Percentiles rank a stretch among this genome's conserved stretches.
These are phyloP conservation scores for Ormyrus labotus DNA, from an alignment of 2,888 invertebrate genomes.

Conservation along the genomic window DNA sequence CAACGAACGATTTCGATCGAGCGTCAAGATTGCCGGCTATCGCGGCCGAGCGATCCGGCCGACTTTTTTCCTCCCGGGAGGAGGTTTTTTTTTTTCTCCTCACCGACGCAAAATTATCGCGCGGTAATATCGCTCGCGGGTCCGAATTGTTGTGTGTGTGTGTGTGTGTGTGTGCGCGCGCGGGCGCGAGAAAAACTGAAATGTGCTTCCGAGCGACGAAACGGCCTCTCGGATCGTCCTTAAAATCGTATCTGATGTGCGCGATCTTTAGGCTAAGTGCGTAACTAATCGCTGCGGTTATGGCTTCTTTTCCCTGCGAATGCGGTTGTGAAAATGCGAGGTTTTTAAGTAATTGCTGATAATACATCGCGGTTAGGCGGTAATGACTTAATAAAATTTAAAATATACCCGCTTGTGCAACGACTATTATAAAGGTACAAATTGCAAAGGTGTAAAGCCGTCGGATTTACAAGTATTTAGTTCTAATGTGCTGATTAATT, in stretches of 20 bases:
- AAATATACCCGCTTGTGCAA: too few relatives aligned
- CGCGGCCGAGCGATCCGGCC: slow-evolving; percentile 18
- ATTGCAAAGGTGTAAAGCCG: neutral
- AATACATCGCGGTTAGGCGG: too few relatives aligned
- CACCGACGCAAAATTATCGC: slow-evolving; percentile 27
- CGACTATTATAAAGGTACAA: neutral
- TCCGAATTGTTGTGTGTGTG: neutral
- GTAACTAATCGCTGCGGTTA: slow-evolving; percentile 29
- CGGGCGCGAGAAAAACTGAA: slow-evolving; percentile 26
- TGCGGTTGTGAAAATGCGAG: neutral
- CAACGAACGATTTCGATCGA: slow-evolving; percentile 33
- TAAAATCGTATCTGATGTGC: slow-evolving; percentile 30
- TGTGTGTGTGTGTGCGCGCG: too few relatives aligned
- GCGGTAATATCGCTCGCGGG: slow-evolving; percentile 31
- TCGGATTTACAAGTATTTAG: neutral
- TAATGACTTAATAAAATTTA: too few relatives aligned
- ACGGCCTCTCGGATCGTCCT: slow-evolving; percentile 32
- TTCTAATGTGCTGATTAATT: neutral
- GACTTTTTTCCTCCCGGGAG: slow-evolving; percentile 28
- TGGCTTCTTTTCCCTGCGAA: slow-evolving; percentile 11
- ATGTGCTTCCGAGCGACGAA: slow-evolving; percentile 25
- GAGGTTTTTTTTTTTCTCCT: neutral
- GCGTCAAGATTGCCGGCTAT: slow-evolving; percentile 15
- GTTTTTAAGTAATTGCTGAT: neutral
- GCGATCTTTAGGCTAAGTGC: slow-evolving; percentile 24